Base-by-base conservation (phyloP, 2,888 invertebrate genomes). In the Pycnomerus fuliginosus region DNA sequence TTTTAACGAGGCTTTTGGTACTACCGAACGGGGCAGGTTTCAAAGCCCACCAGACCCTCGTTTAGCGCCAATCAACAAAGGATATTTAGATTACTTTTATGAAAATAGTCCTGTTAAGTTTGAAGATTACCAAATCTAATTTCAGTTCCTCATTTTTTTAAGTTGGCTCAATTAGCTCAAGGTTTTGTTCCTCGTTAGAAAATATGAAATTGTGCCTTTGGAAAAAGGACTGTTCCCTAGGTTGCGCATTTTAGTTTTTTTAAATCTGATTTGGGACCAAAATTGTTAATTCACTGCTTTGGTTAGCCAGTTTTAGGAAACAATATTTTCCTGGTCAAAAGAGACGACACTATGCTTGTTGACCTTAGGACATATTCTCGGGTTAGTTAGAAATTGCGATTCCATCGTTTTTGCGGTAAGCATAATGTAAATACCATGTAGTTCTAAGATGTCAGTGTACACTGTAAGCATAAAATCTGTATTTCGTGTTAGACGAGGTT, bases 1-100 rank as follows among this genome's bases (percentile, higher is more conserved):
- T 29, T 90, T 90, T 65, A 87, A 88, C 66, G 89, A 89, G 72
- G 88, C 90, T 1, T 90, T 90, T 67, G 90, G 90, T 15, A 87
- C 88, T 16, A 90, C 90, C 14, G 90, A 89, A 72, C 85, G 90
- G 52, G 90, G 90, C n/a, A 82, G 87, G 52, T 90, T 89, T 56
- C 70, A 69, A 38, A 69, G 70, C 52, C 69, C 68, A n/a, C 70
- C 71, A 2, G 68, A 68, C 55, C 65, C 67, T 20, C 55, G 64
- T 15, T 50, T 67, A 39, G 61, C 54, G 10, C 60, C 60, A 32
- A 68, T 61, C 53, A 69, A 69, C 44, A 62, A 25, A 12, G 25
- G 25, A 10, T 25, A 64, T 35, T 68, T 64, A 44, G 69, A 69
- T 43, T 66, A 62, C 38, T 66, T 67, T 46, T 64, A 60, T 51